Conservation (phyloP, 2,797 vertebrate genomes). For the Megaceryle alcyon region DNA sequence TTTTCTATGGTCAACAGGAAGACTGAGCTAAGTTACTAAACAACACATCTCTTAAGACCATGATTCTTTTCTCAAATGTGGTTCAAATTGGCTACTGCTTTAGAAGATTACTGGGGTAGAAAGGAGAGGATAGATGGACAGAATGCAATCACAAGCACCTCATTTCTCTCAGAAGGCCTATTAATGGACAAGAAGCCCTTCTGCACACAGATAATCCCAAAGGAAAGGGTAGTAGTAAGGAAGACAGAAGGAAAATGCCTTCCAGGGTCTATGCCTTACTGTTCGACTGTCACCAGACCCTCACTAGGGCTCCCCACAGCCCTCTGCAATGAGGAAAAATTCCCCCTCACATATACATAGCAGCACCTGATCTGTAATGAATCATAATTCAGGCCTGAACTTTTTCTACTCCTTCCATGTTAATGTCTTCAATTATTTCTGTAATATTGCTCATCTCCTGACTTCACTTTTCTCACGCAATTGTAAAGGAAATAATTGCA, state of each 20-base stretch:
- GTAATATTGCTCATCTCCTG: not conserved
- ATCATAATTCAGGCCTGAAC: constrained; percentile 5
- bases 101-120: constrained; percentile 26
- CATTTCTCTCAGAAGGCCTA: not conserved
- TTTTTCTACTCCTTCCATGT: not conserved
- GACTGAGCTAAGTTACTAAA: not conserved
- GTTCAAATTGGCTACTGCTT: constrained; percentile 8
- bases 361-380: constrained; percentile 8
- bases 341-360: not conserved
- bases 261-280: not conserved
- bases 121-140: not conserved
- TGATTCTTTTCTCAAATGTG: not conserved
- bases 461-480: not conserved
- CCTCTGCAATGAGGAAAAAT: not conserved
- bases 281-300: not conserved
- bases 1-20: not conserved
- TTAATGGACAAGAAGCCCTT: not conserved
- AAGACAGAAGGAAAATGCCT: not conserved
- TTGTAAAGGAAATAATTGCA: constrained; percentile 22
- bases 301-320: not conserved
- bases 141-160: not conserved
- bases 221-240: not conserved
- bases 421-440: constrained; percentile 50
- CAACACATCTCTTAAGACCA: not conserved
- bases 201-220: not conserved